Percentiles rank a stretch among this genome's conserved stretches.
phyloP scores from a whole-genome alignment of 2,113 vertebrate species.

The Macrotus californicus region DNA sequence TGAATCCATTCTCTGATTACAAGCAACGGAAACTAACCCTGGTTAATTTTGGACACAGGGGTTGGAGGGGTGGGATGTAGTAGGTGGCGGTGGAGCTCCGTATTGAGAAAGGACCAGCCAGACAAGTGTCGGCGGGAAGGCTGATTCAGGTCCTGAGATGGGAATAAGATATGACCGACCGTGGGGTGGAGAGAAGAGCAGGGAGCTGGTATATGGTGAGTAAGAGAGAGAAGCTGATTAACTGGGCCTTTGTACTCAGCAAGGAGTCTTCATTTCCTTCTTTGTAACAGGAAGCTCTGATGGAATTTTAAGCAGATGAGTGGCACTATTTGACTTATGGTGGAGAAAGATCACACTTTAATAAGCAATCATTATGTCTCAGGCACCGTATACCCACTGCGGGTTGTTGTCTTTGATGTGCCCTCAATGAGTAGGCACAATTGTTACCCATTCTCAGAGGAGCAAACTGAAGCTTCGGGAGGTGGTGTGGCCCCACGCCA shows the following conservation, averaged over 20 bases:
- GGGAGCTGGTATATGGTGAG: fast-evolving
- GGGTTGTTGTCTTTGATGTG: neutral
- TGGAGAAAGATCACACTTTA: neutral
- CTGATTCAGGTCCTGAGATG: neutral
- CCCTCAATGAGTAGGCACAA: neutral
- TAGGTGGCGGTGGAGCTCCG: neutral
- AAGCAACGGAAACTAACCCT: neutral
- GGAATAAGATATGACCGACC: fast-evolving
- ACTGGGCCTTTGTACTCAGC: neutral
- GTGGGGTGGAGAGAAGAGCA: neutral
- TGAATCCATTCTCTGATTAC: neutral
- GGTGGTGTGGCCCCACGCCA: fast-evolving
- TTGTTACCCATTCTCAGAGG: neutral
- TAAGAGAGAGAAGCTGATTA: fast-evolving
- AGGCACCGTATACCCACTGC: neutral
- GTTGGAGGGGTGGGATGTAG: too few species aligned
- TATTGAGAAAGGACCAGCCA: neutral
- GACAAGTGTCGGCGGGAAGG: neutral
- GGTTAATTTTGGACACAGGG: too few species aligned
- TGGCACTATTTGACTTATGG: neutral
- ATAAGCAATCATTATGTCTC: neutral
- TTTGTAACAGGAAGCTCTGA: neutral
- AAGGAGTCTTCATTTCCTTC: neutral
- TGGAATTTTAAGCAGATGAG: neutral
- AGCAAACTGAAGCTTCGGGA: too few species aligned